Conservation (phyloP, 1,140 invertebrate genomes). For the Euborellia annulipes region DNA sequence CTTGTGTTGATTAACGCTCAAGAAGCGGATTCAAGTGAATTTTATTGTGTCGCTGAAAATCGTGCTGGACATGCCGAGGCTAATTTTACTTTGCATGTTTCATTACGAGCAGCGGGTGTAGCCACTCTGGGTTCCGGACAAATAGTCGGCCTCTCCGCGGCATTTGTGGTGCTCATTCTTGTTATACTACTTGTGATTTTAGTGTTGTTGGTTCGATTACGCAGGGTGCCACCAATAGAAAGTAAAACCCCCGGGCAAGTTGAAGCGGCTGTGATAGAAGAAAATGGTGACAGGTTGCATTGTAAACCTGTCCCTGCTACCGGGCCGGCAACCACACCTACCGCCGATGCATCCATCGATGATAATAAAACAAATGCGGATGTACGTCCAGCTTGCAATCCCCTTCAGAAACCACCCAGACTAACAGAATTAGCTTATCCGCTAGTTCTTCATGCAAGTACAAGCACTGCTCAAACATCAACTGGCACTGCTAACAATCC, state of each 20-base stretch:
- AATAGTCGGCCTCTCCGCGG: slow-evolving; percentile 69
- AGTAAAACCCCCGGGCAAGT: slow-evolving; percentile 53
- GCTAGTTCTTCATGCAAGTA: slow-evolving; percentile 34
- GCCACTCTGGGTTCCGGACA: slow-evolving; percentile 65
- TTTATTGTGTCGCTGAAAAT: slow-evolving; percentile 83
- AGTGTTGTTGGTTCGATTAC: slow-evolving; percentile 50
- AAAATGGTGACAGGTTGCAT: slow-evolving; percentile 26
- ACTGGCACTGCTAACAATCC: slow-evolving; percentile 61
- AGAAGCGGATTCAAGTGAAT: slow-evolving; percentile 74
- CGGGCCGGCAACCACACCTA: slow-evolving; percentile 25
- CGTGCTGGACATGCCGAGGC: slow-evolving; percentile 79
- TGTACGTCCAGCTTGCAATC: slow-evolving; percentile 37
- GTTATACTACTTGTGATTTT: slow-evolving; percentile 57
- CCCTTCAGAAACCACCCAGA: slow-evolving; percentile 48
- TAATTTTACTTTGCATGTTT: slow-evolving; percentile 75
- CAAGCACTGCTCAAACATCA: slow-evolving; percentile 36
- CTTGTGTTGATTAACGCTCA: slow-evolving; percentile 74
- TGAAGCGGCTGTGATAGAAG: slow-evolving; percentile 49
- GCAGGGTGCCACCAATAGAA: slow-evolving; percentile 49
- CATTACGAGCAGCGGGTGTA: slow-evolving; percentile 55
- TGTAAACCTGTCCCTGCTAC: slow-evolving; percentile 26
- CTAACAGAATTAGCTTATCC: slow-evolving; percentile 45
- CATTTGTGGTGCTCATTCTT: slow-evolving; percentile 59
- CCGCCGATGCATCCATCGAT: slow-evolving; percentile 31
- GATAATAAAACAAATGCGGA: slow-evolving; percentile 28